Evolutionary conservation across 2,113 vertebrate species (phyloP).

Genomic region (Neopipo cinnamomea): DNA sequence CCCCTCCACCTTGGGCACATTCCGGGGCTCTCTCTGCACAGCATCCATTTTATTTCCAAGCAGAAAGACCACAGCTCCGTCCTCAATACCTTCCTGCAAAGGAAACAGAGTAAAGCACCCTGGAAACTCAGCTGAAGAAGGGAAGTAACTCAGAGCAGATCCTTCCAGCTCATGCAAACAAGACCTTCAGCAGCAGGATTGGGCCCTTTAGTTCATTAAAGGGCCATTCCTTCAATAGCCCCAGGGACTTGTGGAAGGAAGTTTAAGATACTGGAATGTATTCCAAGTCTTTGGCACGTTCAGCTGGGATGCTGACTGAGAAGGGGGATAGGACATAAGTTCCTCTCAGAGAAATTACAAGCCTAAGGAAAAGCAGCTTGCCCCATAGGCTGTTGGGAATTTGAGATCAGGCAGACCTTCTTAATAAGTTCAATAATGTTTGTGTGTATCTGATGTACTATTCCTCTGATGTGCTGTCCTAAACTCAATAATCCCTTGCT

Average conservation of each 20-base stretch:
- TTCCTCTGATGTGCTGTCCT: background rate
- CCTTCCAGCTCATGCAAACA: background rate
- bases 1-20: slow-evolving; percentile 71
- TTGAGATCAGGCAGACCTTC: background rate
- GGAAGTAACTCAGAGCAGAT: background rate
- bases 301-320: background rate
- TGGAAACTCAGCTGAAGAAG: background rate
- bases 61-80: slow-evolving; percentile 78
- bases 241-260: background rate
- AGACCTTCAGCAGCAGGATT: background rate
- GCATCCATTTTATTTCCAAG: slow-evolving; percentile 82
- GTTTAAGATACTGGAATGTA: background rate
- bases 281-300: background rate
- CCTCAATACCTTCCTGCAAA: slow-evolving; percentile 76
- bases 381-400: background rate
- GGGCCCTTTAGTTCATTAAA: background rate
- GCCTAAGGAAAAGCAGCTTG: background rate
- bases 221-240: background rate
- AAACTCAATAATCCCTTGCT: background rate
- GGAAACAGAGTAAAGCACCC: background rate
- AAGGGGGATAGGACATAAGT: background rate
- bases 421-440: background rate
- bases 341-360: background rate
- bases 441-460: background rate
- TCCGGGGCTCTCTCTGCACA: slow-evolving; percentile 16